Percentiles rank a stretch among this genome's conserved stretches.
Conservation (phyloP, 2,797 vertebrate species). For the Myotis planiceps region DNA sequence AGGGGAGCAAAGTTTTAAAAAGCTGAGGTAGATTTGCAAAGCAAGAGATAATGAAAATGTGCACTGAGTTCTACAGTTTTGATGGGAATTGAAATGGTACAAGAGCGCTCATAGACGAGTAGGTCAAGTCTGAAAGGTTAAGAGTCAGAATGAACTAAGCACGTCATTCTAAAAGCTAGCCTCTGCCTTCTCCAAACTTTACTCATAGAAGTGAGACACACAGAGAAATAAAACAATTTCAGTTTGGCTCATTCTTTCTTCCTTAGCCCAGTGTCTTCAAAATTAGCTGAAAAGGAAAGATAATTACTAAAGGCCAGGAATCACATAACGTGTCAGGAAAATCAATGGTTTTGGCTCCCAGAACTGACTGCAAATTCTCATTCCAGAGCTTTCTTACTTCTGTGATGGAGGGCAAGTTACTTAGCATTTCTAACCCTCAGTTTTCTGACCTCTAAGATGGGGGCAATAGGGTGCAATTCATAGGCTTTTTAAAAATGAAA, state of each 20-base stretch:
- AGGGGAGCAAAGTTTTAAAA: background rate
- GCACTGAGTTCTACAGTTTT: background rate
- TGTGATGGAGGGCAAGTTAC: background rate
- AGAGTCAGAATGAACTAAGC: background rate
- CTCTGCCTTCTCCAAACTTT: background rate
- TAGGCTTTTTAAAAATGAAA: background rate
- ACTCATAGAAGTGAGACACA: background rate
- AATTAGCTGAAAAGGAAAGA: background rate
- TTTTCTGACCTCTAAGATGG: background rate
- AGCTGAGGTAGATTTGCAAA: background rate
- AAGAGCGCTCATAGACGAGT: background rate
- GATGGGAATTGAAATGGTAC: background rate
- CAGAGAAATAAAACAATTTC: background rate
- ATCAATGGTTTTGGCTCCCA: background rate
- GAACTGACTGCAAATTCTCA: background rate
- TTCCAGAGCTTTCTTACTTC: background rate
- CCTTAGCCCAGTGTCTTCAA: background rate
- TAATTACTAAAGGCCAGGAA: background rate
- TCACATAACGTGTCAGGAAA: background rate
- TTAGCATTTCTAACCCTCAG: background rate
- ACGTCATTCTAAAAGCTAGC: background rate
- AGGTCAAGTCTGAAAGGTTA: background rate
- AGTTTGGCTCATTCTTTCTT: background rate
- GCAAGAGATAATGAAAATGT: background rate
- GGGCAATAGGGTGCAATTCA: background rate